Evolutionary conservation across 2,113 vertebrate species (phyloP), one percentile per base, ranked within the genome.

Genomic region (Rhinoderma darwinii): DNA sequence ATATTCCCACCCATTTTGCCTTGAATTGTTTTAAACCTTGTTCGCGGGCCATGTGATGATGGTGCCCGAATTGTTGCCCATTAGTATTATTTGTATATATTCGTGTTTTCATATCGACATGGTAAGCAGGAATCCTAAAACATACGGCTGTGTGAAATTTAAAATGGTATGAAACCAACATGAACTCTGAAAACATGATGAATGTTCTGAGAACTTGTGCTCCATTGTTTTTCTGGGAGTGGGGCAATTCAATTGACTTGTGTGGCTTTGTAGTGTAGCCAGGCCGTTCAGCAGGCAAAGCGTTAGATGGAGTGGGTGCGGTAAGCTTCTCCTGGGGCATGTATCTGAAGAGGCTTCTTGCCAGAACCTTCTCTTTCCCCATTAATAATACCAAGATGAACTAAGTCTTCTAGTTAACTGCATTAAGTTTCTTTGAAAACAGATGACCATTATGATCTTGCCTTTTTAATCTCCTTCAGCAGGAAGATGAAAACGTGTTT

Each of bases 261-360:
- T 50, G 44, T 17, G 10, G 51, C 50, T 78, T 78, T 78, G 76
- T 47, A 56, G 50, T 54, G 47, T 20, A 11, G 47, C 30, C 43
- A 56, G 76, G 2, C 17, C 76, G 22, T 54, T 78, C 50, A 78
- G 50, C 76, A 56, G 27, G 50, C 30, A 78, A 78, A 30, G 76
- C 35, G 76, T 54, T 54, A 78, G 39, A 37, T 43, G 50, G 68
- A 37, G 66, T 4, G 32, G n/a, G 14, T 54, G 35, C 30, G 1
- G 73, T 74, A 74, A 75, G 70, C 72, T 84, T 27, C 51, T 27
- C 83, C 47, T 43, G 70, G 47, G 32, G 68, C n/a, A 70, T 47
- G 56, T 61, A 54, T 59, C 73, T 27, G 43, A 70, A 68, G 61
- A 70, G 75, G 59, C 32, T 25, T 17, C 27, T 54, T 86, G 84